Evolutionary conservation across 2,113 vertebrate species (phyloP), one percentile per base, ranked within the genome.

Genomic region (Steatornis caripensis): DNA sequence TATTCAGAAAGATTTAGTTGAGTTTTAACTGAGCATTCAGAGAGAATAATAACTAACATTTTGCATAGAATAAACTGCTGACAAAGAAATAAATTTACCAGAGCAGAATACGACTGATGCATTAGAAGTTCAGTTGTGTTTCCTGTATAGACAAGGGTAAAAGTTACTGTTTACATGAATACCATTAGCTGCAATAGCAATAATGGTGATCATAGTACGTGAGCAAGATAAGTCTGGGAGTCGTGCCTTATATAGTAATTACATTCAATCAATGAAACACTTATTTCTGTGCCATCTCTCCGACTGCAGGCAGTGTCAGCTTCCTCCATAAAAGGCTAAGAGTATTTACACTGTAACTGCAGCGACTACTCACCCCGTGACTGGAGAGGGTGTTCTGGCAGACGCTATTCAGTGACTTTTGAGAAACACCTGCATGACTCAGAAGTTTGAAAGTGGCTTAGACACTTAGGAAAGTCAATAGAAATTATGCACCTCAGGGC

Each of bases 401-500:
- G 83, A 41, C n/a, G 36, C 34, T 85, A 36, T 88, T 92, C 83
- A 94, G 82, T 86, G 76, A 95, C 95, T 96, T 96, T 90, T 96
- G 85, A 90, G 81, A 97, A 93, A 92, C 64, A 96, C 96, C 85
- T 93, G 76, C 19, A 3, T 96, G 93, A 95, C 93, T 96, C 88
- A 96, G 88, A 94, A 96, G 88, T 97, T 96, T 95, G 76, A 92
- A 95, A 96, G 88, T 95, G 93, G 92, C 83, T 96, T 95, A 97
- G 55, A 90, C 90, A 94, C 83, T 97, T 90, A 81, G 83, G 92
- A 96, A 95, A 97, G 93, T 97, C 95, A 97, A 96, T 95, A 95
- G 95, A 97, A 97, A 94, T 95, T 96, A 95, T 87, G 95, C 95
- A 97, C 96, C 93, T 95, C 91, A 82, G 93, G 91, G 89, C 77